Evolutionary conservation across 2,888 invertebrate species (phyloP), one percentile per base, ranked within the genome.

Genomic region (Periphyllus acericola): DNA sequence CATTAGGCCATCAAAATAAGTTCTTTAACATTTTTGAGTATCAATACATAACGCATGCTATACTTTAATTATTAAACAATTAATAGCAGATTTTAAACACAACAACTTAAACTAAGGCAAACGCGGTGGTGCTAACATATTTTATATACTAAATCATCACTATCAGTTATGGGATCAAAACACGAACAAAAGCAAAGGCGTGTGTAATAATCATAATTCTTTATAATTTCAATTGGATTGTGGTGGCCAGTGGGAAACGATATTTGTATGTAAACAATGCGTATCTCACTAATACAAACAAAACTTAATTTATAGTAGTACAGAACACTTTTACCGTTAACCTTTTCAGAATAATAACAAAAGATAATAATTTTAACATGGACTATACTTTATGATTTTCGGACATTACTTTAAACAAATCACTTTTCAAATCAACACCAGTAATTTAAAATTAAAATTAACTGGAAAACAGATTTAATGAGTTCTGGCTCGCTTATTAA

Each of bases 51-150:
- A 55, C 5, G 19, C 17, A 52, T 8, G 8, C 46, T 40, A 9
- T 46, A 52, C 8, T 32, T 32, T 29, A 71, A 76, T 14, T n/a
- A n/a, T 68, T n/a, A 68, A 66, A 25, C 66, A n/a, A 19, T n/a
- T 66, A n/a, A 66, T 9, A n/a, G 66, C 66, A 8, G 3, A 68
- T 68, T 68, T 68, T 68, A 68, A 71, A 71, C 29, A 40, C 81
- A 82, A 82, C 71, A 32, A 66, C 66, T 40, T 40, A 80, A 14
- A 71, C 46, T 52, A 82, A 82, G 32, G 71, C 71, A 71, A 82
- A 82, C 32, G 40, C 9, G 52, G 46, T 71, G 46, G 71, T 14
- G 46, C 46, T 29, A 32, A 71, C 36, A 80, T 25, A 71, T 32
- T 46, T 19, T 68, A 40, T 29, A 32, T 46, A 80, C 52, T 52